Evolutionary conservation across 2,888 invertebrate species (phyloP).

Genomic region (Harpalus rubripes): DNA sequence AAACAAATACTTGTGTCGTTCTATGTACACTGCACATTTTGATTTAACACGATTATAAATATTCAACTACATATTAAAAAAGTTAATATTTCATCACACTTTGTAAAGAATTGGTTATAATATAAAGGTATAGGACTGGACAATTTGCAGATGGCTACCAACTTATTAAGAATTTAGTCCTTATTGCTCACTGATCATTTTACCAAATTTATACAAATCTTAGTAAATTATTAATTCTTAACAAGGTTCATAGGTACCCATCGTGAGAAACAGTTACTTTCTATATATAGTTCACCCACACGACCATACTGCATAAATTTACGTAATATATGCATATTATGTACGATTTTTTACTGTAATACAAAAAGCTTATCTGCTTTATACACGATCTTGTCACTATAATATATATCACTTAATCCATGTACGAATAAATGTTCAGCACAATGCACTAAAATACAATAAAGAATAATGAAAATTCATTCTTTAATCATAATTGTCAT

Average conservation of each 20-base stretch:
- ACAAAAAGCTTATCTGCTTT: conserved; percentile 60
- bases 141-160: conserved; percentile 28
- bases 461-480: conserved; percentile 28
- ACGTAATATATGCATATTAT: conserved; percentile 43
- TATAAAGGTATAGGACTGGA: conserved; percentile 50
- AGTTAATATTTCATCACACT: conserved; percentile 64
- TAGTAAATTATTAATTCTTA: conserved; percentile 33
- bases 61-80: conserved; percentile 65
- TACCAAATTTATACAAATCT: conserved; percentile 16
- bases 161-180: conserved; percentile 36
- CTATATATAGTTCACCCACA: conserved; percentile 43
- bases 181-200: conserved; percentile 43
- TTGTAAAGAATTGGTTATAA: conserved; percentile 58
- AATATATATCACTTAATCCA: conserved; percentile 54
- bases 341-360: conserved; percentile 58
- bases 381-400: conserved; percentile 48
- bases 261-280: conserved; percentile 35
- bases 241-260: conserved; percentile 36
- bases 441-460: conserved; percentile 60
- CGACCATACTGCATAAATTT: conserved; percentile 47
- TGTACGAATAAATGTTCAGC: conserved; percentile 67
- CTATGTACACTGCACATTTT: conserved; percentile 66
- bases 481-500: conserved; percentile 50
- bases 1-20: conserved; percentile 63
- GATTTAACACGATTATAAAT: conserved; percentile 64